Conservation (phyloP, 2,888 invertebrate genomes). For the Spisula solida region DNA sequence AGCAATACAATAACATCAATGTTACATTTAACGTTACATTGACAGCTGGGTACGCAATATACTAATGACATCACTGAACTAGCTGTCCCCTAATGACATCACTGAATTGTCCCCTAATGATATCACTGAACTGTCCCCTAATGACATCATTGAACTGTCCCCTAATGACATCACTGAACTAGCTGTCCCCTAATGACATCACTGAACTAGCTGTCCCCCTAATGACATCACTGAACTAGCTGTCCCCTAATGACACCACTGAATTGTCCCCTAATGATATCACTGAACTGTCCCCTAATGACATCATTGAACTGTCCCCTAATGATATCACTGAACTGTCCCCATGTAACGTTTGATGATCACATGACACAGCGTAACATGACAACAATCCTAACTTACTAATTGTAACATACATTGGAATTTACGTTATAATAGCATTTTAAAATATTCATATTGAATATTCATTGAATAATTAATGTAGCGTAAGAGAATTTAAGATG, state of each 20-base stretch:
- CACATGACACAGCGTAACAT: not conserved
- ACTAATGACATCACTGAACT: no score
- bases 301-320: no score
- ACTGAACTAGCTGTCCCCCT: no score
- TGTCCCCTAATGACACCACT: no score
- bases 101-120: no score
- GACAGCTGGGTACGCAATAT: not conserved
- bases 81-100: no score
- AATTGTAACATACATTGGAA: not conserved
- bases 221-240: no score
- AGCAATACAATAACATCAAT: not conserved
- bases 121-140: not conserved
- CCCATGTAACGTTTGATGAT: not conserved
- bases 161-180: no score
- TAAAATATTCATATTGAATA: not conserved
- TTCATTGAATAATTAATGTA: not conserved
- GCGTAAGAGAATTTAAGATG: no score
- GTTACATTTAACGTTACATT: not conserved
- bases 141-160: no score
- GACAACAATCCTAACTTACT: not conserved
- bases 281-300: not conserved
- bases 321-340: not conserved
- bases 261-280: no score
- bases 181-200: no score
- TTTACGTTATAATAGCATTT: not conserved